phyloP scores from a whole-genome alignment of 2,797 vertebrate genomes.

The Caiman crocodilus region DNA sequence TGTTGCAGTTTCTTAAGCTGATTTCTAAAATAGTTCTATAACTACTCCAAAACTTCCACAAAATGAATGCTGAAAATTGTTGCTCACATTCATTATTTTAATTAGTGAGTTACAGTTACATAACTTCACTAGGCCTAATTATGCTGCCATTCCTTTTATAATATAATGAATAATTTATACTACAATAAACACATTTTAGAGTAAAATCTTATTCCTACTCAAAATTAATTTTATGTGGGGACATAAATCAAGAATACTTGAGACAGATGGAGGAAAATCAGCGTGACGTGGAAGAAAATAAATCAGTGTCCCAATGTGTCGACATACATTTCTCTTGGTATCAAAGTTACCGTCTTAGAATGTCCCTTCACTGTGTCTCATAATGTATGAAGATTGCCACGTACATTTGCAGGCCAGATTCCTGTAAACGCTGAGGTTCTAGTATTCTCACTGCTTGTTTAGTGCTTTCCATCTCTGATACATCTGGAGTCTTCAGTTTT shows the following conservation, averaged over 20 bases:
- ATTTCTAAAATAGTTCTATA: not conserved
- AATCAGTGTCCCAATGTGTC: not conserved
- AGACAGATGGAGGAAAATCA: not conserved
- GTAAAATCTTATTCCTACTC: not conserved
- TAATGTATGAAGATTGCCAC: not conserved
- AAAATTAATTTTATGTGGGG: not conserved
- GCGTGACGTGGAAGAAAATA: not conserved
- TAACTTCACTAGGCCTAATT: not conserved
- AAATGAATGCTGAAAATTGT: not conserved
- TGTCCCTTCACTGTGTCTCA: not conserved
- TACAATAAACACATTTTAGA: not conserved
- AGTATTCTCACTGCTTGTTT: not conserved
- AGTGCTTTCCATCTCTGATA: not conserved
- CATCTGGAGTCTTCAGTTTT: not conserved
- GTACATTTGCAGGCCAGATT: not conserved
- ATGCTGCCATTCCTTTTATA: too few species aligned
- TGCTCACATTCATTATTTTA: not conserved
- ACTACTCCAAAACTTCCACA: not conserved
- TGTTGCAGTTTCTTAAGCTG: not conserved
- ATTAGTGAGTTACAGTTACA: not conserved
- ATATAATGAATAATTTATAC: not conserved
- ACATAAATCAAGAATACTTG: not conserved
- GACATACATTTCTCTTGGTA: not conserved
- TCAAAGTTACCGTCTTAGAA: not conserved
- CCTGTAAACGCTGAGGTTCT: not conserved